phyloP scores from a whole-genome alignment of 2,797 vertebrate species.

The Manis javanica region DNA sequence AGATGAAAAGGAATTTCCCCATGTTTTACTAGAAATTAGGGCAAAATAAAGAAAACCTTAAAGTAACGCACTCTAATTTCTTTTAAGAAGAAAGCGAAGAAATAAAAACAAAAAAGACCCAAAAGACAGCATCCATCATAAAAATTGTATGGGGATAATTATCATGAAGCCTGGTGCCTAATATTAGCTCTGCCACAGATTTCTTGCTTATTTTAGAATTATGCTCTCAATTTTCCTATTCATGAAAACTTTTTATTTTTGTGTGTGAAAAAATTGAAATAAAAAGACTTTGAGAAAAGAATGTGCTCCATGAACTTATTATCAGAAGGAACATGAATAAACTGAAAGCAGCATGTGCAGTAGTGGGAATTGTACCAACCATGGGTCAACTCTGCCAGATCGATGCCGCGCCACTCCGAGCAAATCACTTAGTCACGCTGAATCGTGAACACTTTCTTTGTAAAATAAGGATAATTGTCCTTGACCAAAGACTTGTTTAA shows the following conservation, averaged over 20 bases:
- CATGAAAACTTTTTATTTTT: not conserved
- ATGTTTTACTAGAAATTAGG: not conserved
- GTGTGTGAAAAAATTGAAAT: not conserved
- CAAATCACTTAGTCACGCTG: not conserved
- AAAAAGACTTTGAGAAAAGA: not conserved
- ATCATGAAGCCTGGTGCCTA: not conserved
- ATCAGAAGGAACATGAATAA: not conserved
- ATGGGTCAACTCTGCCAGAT: not conserved
- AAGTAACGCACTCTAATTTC: not conserved
- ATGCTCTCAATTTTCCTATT: not conserved
- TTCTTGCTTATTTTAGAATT: not conserved
- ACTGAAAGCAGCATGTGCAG: not conserved
- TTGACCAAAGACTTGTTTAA: not conserved
- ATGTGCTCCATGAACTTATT: not conserved
- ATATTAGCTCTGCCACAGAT: not conserved
- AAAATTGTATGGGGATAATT: not conserved
- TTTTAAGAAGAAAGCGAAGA: not conserved
- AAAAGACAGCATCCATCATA: not conserved
- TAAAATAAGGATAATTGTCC: not conserved
- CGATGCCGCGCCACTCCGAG: not conserved
- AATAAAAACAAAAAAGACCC: not conserved
- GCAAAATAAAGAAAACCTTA: not conserved
- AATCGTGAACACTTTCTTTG: not conserved
- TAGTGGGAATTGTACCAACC: not conserved
- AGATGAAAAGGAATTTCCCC: not conserved